These are phyloP conservation scores for Leptopilina drosophilae DNA, from an alignment of 2,888 invertebrate genomes.

Conservation along the genomic window DNA sequence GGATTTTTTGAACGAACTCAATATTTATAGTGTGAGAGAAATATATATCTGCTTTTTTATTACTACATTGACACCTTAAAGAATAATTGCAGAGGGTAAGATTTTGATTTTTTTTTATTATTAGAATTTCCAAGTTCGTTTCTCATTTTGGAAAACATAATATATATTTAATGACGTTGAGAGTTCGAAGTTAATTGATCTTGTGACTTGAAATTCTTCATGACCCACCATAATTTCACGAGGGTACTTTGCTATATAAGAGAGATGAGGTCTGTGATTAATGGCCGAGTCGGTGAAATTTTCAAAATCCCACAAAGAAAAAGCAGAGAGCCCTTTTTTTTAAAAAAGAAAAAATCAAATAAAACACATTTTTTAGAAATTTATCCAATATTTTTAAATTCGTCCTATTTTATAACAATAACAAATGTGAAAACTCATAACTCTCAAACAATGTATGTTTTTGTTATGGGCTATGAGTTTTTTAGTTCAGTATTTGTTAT, in stretches of 20 bases:
- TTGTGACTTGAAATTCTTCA: slow-evolving; percentile 29
- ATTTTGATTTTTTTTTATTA: slow-evolving; percentile 28
- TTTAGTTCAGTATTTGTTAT: too few relatives aligned
- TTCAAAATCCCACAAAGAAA: slow-evolving; percentile 59
- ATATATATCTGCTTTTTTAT: too few relatives aligned
- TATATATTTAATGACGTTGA: not conserved
- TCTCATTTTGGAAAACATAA: not conserved
- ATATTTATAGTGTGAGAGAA: not conserved
- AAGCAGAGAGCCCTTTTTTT: slow-evolving; percentile 53
- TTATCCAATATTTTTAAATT: too few relatives aligned
- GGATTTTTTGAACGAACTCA: not conserved
- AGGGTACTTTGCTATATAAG: slow-evolving; percentile 43
- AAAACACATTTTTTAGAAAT: too few relatives aligned
- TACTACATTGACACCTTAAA: not conserved
- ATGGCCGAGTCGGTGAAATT: slow-evolving; percentile 54
- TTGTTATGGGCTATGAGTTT: too few relatives aligned
- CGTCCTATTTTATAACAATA: too few relatives aligned
- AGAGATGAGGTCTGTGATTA: slow-evolving; percentile 57
- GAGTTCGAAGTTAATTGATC: slow-evolving; percentile 6
- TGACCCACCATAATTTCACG: slow-evolving; percentile 42
- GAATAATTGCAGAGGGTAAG: not conserved
- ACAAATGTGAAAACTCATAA: too few relatives aligned
- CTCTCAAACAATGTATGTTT: too few relatives aligned
- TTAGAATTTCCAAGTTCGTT: slow-evolving; percentile 5
- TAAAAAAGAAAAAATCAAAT: too few relatives aligned